A percentile compares a stretch with the other conserved stretches of the same genome.
Conservation (phyloP, 2,888 invertebrate genomes). For the Tinea semifulvella region DNA sequence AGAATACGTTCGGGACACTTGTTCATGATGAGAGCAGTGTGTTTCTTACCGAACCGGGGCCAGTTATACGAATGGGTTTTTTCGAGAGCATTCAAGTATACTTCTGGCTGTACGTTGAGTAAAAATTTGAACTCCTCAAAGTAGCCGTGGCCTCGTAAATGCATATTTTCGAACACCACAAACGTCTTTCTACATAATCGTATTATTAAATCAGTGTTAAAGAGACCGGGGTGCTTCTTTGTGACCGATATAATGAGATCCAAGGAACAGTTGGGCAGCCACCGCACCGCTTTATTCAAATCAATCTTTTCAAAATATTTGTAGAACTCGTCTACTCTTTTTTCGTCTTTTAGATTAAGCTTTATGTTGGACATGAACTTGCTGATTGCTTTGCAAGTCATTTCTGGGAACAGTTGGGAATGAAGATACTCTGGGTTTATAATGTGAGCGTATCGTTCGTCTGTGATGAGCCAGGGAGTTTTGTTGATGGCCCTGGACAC, state of each 20-base stretch:
- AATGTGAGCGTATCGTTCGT: constrained; percentile 35
- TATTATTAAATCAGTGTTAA: constrained; percentile 26
- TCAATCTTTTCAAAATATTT: constrained; percentile 29
- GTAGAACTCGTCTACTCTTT: constrained; percentile 38
- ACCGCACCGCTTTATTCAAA: constrained; percentile 30
- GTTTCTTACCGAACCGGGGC: constrained; percentile 27
- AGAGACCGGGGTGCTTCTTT: constrained; percentile 21
- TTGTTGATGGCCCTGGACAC: constrained; percentile 40
- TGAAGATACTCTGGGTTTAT: constrained; percentile 41
- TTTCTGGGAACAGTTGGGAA: constrained; percentile 32
- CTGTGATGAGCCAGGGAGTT: constrained; percentile 39
- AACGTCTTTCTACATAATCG: constrained; percentile 30
- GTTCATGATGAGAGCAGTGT: constrained; percentile 35
- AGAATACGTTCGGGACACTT: constrained; percentile 29
- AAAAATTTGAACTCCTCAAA: constrained; percentile 11
- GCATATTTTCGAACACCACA: constrained; percentile 25
- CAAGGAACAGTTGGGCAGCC: constrained; percentile 41
- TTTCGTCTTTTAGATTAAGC: constrained; percentile 35
- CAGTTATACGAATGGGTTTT: constrained; percentile 12
- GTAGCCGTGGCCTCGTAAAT: background rate
- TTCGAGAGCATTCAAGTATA: constrained; percentile 31
- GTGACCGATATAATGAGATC: constrained; percentile 30
- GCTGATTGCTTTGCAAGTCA: constrained; percentile 36
- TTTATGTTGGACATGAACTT: constrained; percentile 39
- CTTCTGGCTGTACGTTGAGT: constrained; percentile 18